Evolutionary conservation across 2,888 invertebrate genomes (phyloP).

Genomic region (Taphrorychus bicolor): DNA sequence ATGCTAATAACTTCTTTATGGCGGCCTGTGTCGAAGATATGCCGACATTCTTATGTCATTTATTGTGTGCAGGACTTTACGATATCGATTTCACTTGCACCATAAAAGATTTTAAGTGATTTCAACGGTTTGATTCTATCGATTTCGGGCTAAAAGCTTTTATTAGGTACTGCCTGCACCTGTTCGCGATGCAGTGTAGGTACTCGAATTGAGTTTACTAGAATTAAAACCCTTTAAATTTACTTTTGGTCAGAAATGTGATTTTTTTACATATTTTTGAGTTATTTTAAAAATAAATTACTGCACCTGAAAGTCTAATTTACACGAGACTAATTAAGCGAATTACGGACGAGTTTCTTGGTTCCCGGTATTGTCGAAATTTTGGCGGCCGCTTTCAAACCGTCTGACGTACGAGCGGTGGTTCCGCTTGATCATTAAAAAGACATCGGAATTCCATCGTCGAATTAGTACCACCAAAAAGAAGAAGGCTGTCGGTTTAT

Average conservation of each 20-base stretch:
- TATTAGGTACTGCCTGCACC: not conserved
- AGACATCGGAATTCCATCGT: constrained; percentile 33
- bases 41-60: constrained; percentile 31
- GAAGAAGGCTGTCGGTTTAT: constrained; percentile 27
- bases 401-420: constrained; percentile 11
- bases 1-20: constrained; percentile 36
- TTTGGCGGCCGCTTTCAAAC: constrained; percentile 23
- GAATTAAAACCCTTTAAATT: too few species aligned
- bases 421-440: constrained; percentile 34
- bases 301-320: constrained; percentile 1
- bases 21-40: constrained; percentile 18
- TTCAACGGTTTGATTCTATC: constrained; percentile 8
- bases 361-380: constrained; percentile 25
- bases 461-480: constrained; percentile 29
- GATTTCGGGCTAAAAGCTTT: constrained; percentile 9
- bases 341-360: constrained; percentile 11
- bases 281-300: too few species aligned
- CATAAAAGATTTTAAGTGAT: constrained; percentile 11
- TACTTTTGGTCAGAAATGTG: too few species aligned
- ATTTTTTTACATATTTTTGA: too few species aligned
- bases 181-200: too few species aligned
- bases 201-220: too few species aligned
- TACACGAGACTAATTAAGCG: constrained; percentile 18
- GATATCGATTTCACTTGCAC: constrained; percentile 15
- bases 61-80: constrained; percentile 17